These are phyloP conservation scores for Syrphus vitripennis DNA, from an alignment of 2,888 invertebrate genomes.

Conservation along the genomic window DNA sequence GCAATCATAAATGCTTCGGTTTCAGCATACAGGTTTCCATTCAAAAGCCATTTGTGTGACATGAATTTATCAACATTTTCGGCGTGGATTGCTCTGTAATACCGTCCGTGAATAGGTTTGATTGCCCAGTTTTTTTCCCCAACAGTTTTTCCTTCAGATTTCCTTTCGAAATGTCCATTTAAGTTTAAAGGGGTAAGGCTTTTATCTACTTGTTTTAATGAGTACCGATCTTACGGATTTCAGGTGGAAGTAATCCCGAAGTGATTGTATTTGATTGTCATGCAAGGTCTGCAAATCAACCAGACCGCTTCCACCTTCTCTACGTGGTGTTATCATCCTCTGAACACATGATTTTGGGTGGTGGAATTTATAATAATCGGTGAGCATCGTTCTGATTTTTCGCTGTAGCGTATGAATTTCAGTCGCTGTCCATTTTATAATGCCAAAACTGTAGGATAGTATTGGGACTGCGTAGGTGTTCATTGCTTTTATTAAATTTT, in stretches of 20 bases:
- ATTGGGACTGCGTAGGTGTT: constrained; percentile 37
- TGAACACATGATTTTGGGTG: too few relatives aligned
- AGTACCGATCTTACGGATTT: too few relatives aligned
- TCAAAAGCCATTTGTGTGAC: constrained; percentile 45
- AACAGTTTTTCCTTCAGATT: too few relatives aligned
- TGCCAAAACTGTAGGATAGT: constrained; percentile 22
- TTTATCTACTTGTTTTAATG: too few relatives aligned
- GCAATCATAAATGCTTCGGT: constrained; percentile 30
- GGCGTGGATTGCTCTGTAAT: constrained; percentile 27
- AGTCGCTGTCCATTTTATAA: constrained; percentile 12
- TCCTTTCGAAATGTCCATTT: too few relatives aligned
- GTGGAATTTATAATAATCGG: too few relatives aligned
- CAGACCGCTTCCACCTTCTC: too few relatives aligned
- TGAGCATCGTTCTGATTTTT: constrained; percentile 33
- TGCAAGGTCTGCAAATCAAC: too few relatives aligned
- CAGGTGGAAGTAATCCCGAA: too few relatives aligned
- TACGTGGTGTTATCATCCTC: too few relatives aligned
- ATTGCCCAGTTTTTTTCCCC: constrained; percentile 7
- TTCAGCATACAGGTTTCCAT: constrained; percentile 19
- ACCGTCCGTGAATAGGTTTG: constrained; percentile 23
- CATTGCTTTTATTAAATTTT: constrained; percentile 24
- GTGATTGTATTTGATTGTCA: too few relatives aligned
- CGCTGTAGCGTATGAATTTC: not conserved
- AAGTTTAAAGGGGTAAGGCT: too few relatives aligned
- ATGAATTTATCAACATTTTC: constrained; percentile 44